Evolutionary conservation across 2,888 invertebrate species (phyloP), one percentile per base, ranked within the genome.

Genomic region (Lacanobia oleracea): DNA sequence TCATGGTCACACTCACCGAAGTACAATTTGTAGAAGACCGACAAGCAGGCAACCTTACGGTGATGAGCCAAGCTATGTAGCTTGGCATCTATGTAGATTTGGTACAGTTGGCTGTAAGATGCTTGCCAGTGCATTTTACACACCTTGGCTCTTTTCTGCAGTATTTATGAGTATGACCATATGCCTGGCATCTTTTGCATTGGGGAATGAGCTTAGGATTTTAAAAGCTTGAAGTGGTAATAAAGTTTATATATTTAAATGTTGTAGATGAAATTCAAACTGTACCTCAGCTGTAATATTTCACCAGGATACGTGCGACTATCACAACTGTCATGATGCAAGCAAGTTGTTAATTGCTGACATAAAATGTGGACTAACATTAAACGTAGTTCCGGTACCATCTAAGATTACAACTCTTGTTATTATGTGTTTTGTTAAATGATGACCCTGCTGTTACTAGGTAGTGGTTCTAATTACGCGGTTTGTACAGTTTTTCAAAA

Each of bases 331-430:
- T 82, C 81, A 75, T 77, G 66, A 67, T 65, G 57, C 71, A 56
- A 40, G 69, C 60, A 64, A 73, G 54, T 73, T 67, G 69, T 79
- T 82, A 79, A 79, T 82, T 72, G 72, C 79, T 45, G n/a, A 70
- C 74, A 79, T 82, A 76, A 79, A 82, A 76, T 67, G 48, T 65
- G 53, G 12, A 33, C 45, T 48, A 69, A 72, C 77, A 57, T 51
- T 70, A 50, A 50, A 71, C 51, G 45, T 18, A 68, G 70, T 68
- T 68, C 27, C 51, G 70, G 63, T 50, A 65, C 56, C 33, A 61
- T 67, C 62, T 63, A 33, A 69, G 65, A 74, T 77, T 54, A 71
- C 63, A 63, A 27, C 12, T 37, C 37, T 56, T 63, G 70, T 80
- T 70, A 57, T 68, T 66, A 63, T 18, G 57, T 51, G n/a, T 63